A percentile compares a stretch with the other conserved stretches of the same genome.
phyloP scores from a whole-genome alignment of 2,113 vertebrate genomes.

The Podiceps cristatus region DNA sequence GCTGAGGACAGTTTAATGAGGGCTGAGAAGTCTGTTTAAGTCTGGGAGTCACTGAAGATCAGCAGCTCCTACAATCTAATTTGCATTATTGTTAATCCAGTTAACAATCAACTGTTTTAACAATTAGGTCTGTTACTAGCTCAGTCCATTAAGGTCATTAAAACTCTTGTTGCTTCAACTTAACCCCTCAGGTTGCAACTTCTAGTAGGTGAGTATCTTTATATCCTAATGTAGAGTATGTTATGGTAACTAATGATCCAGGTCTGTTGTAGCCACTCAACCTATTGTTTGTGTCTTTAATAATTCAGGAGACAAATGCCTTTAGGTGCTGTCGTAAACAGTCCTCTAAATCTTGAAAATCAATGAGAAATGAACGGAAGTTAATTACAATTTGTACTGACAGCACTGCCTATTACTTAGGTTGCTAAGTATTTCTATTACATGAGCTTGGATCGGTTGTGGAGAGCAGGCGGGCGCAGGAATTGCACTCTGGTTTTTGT shows the following conservation, averaged over 20 bases:
- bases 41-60: not conserved
- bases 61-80: not conserved
- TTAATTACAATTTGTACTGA: slow-evolving; percentile 14
- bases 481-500: not conserved
- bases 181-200: not conserved
- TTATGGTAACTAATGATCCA: not conserved
- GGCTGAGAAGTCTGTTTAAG: not conserved
- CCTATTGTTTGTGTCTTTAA: not conserved
- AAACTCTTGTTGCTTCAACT: not conserved
- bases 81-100: not conserved
- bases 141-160: not conserved
- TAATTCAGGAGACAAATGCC: slow-evolving; percentile 12
- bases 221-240: not conserved
- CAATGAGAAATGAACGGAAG: slow-evolving; percentile 23
- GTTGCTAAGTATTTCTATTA: not conserved
- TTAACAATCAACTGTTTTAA: not conserved
- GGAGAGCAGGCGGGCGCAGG: not conserved
- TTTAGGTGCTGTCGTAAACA: not conserved
- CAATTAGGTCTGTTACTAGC: not conserved
- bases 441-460: not conserved
- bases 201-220: not conserved
- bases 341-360: slow-evolving; percentile 24
- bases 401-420: slow-evolving; percentile 22
- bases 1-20: not conserved
- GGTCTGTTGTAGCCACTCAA: not conserved